Evolutionary conservation across 2,797 vertebrate genomes (phyloP).

Genomic region (Cirrhinus mrigala): DNA sequence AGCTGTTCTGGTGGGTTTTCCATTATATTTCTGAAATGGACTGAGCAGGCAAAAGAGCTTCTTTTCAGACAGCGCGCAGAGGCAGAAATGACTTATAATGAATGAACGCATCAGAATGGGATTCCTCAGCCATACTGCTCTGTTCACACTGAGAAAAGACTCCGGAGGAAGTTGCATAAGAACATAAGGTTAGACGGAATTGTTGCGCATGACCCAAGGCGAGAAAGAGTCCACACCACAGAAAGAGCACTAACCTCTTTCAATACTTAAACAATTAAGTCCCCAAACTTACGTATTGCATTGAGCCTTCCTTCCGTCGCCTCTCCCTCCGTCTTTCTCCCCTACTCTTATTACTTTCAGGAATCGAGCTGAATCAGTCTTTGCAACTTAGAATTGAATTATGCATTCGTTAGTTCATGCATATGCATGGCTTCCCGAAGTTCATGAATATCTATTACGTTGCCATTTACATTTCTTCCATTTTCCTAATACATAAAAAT

Average conservation of each 20-base stretch:
- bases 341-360: constrained; percentile 35
- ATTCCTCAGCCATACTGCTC: constrained; percentile 55
- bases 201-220: constrained; percentile 53
- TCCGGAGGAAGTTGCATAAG: constrained; percentile 52
- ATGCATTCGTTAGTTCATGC: constrained; percentile 63
- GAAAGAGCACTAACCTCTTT: constrained; percentile 32
- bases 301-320: constrained; percentile 16
- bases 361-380: constrained; percentile 58
- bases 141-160: constrained; percentile 51
- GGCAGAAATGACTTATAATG: constrained; percentile 65
- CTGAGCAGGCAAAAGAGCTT: constrained; percentile 66
- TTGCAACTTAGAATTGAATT: constrained; percentile 59
- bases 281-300: constrained; percentile 28
- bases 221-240: constrained; percentile 20
- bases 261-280: constrained; percentile 47
- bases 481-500: constrained; percentile 61
- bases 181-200: constrained; percentile 49
- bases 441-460: constrained; percentile 66
- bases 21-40: constrained; percentile 67
- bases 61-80: constrained; percentile 61
- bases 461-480: constrained; percentile 55
- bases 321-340: neutral
- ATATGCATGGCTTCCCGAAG: constrained; percentile 60
- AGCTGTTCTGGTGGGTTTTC: constrained; percentile 65
- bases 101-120: constrained; percentile 65